Conservation (phyloP, 2,888 invertebrate genomes). For the Lithophane ornitopus region DNA sequence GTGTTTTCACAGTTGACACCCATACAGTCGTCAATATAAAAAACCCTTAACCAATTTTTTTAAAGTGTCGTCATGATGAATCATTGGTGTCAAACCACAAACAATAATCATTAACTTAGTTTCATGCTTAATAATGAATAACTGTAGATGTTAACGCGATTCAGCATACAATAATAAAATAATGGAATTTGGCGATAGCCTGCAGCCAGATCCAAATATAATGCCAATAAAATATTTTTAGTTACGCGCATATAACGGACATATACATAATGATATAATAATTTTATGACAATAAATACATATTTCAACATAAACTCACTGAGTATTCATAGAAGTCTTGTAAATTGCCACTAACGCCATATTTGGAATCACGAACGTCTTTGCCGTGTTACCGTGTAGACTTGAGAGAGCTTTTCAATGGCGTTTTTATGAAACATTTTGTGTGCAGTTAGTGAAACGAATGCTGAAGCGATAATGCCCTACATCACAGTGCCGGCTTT, state of each 20-base stretch:
- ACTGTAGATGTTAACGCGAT: not conserved
- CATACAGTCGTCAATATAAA: conserved; percentile 31
- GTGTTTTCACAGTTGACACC: not conserved
- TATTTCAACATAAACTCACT: conserved; percentile 54
- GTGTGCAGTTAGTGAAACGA: conserved; percentile 48
- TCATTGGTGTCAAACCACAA: conserved; percentile 24
- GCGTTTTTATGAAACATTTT: conserved; percentile 36
- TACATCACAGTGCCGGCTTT: conserved; percentile 50
- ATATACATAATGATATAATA: conserved; percentile 12
- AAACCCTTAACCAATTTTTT: conserved; percentile 10
- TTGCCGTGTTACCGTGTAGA: not conserved
- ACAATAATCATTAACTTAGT: not conserved
- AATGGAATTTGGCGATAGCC: conserved; percentile 3
- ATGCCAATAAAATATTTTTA: conserved; percentile 10
- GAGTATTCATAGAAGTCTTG: conserved; percentile 67
- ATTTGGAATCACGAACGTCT: conserved; percentile 41
- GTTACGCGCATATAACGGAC: conserved; percentile 3
- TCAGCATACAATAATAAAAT: not conserved
- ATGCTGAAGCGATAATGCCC: conserved; percentile 54
- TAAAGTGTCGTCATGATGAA: conserved; percentile 14
- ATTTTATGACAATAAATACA: conserved; percentile 37
- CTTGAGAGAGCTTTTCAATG: conserved; percentile 63
- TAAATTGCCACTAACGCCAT: conserved; percentile 39
- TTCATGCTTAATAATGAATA: not conserved
- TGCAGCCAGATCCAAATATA: conserved; percentile 7